Base-by-base conservation (phyloP, 2,888 invertebrate species). In the Erynnis tages region DNA sequence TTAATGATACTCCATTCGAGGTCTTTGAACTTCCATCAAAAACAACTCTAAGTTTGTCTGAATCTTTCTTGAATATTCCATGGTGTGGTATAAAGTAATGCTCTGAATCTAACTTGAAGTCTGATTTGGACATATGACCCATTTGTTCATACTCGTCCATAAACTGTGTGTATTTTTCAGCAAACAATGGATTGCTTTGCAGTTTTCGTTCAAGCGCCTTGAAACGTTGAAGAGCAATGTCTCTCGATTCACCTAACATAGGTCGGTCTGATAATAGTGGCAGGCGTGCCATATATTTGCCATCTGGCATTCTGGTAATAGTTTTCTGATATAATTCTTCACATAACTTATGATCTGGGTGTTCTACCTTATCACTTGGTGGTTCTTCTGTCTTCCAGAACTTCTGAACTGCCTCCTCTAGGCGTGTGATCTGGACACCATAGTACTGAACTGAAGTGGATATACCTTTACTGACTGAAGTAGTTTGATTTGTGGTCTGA, bases 321-420 rank as follows among this genome's bases (percentile, higher is more conserved):
- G 25, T 41, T 0, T 21, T 6, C 11, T 14, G n/a, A 29, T 25
- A 21, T 16, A 45, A 46, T 19, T 38, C 40, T 7, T 45, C 46
- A 38, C 21, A 34, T 53, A 11, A 14, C n/a, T 34, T 4, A 4
- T 34, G 23, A n/a, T 8, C 8, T 25, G 53, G 53, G 10, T 46
- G 23, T 4, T 25, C 8, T 6, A n/a, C 13, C 27, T 16, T 16
- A 1, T 34, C 10, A 0, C 6, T 16, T 11, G 53, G 53, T 7
- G 53, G 53, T 27, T 53, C 46, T 11, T 53, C 53, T 21, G 41
- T 4, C 37, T 34, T 47, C 53, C 47, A 54, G 8, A 54, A 54
- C 7, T 23, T 11, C 34, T 47, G 30, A 8, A 47, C 21, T 8
- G 48, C 43, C 34, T 48, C 41, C 7, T 30, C 30, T 30, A 30